A percentile compares a stretch with the other conserved stretches of the same genome.
phyloP scores from a whole-genome alignment of 1,140 invertebrate species.

The Parasteatoda tepidariorum region DNA sequence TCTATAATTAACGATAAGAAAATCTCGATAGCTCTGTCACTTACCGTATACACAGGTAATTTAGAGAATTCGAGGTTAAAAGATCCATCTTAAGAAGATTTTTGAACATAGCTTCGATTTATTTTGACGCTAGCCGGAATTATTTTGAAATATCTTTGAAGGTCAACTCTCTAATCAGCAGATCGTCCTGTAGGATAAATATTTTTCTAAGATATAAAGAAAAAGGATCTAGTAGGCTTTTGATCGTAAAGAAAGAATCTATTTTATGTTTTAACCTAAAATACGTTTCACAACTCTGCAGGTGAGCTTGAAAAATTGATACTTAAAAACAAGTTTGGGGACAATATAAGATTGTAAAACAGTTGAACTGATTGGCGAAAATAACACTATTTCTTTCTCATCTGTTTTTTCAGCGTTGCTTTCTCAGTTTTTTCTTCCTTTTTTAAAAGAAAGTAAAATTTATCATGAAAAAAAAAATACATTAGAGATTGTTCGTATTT shows the following conservation, averaged over 20 bases:
- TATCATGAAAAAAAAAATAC: too few relatives aligned
- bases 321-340: not conserved
- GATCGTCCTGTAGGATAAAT: not conserved
- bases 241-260: not conserved
- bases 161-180: not conserved
- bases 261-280: not conserved
- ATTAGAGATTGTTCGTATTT: too few relatives aligned
- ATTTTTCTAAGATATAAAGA: not conserved
- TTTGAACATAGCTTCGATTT: not conserved
- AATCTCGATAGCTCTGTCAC: slow-evolving; percentile 1
- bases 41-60: not conserved
- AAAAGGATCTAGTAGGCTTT: not conserved
- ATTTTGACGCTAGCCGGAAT: not conserved
- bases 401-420: too few relatives aligned
- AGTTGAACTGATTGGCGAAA: too few relatives aligned
- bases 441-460: too few relatives aligned
- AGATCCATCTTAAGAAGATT: not conserved
- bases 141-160: not conserved
- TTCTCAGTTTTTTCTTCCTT: too few relatives aligned
- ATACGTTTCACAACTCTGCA: not conserved
- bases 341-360: too few relatives aligned
- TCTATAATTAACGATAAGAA: not conserved
- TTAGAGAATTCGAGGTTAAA: not conserved
- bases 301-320: not conserved
- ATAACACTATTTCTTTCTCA: too few relatives aligned